Percentiles rank a stretch among this genome's conserved stretches.
Conservation (phyloP, 2,888 invertebrate genomes). For the Ichneumon xanthorius region DNA sequence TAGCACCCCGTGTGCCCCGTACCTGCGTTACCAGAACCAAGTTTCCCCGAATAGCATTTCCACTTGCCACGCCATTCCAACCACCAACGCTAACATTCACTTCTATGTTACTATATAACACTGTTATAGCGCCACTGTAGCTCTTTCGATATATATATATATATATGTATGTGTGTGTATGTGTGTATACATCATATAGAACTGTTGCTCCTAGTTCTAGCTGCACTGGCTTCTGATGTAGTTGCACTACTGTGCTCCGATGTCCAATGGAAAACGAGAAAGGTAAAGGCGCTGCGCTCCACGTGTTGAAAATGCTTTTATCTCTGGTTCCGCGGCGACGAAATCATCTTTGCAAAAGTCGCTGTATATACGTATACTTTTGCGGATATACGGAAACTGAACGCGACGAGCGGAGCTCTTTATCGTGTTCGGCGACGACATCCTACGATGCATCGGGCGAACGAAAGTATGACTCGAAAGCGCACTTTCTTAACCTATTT, state of each 20-base stretch:
- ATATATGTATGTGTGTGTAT: background rate
- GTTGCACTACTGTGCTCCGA: background rate
- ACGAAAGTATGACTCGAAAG: conserved; percentile 32
- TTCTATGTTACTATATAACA: conserved; percentile 30
- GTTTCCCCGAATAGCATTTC: conserved; percentile 55
- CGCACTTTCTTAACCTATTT: conserved; percentile 26
- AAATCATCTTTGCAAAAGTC: conserved; percentile 39
- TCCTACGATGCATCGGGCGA: background rate
- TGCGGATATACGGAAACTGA: conserved; percentile 1
- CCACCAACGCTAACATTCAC: conserved; percentile 35
- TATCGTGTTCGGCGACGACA: conserved; percentile 23
- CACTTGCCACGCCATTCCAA: conserved; percentile 50
- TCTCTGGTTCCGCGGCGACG: conserved; percentile 28
- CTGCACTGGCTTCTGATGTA: conserved; percentile 7
- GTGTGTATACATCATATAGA: background rate
- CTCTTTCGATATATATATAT: conserved; percentile 3
- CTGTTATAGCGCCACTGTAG: conserved; percentile 23
- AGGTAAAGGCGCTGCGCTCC: conserved; percentile 26
- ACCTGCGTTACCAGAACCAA: conserved; percentile 57
- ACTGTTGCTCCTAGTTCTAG: conserved; percentile 1
- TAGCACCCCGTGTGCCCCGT: conserved; percentile 37
- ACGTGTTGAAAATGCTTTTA: conserved; percentile 54
- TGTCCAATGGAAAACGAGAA: conserved; percentile 36
- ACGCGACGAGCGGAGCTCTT: conserved; percentile 28
- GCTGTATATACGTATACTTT: background rate